Conservation (phyloP, 2,113 vertebrate species). For the Aldabrachelys gigantea region DNA sequence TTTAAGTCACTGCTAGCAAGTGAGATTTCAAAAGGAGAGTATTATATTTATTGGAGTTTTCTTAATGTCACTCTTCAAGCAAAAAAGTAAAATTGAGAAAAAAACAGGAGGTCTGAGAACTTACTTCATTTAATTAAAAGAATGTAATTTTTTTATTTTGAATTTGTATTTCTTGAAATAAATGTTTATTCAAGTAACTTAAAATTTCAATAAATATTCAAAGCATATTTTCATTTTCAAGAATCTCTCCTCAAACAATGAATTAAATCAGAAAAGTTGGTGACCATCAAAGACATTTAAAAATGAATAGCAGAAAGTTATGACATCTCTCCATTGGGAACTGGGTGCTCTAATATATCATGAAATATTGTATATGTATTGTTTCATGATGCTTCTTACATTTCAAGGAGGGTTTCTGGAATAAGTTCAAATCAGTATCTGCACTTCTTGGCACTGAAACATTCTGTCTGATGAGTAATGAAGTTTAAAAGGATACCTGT, state of each 20-base stretch:
- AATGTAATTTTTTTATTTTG: neutral
- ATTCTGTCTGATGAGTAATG: conserved; percentile 28
- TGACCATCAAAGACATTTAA: neutral
- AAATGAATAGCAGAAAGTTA: conserved; percentile 10
- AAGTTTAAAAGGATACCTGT: neutral
- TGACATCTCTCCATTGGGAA: neutral
- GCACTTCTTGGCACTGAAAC: neutral
- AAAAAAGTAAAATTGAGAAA: neutral
- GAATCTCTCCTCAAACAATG: neutral
- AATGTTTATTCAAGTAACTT: conserved; percentile 3
- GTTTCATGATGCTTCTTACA: neutral
- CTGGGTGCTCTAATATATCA: conserved; percentile 4
- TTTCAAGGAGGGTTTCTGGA: conserved; percentile 16
- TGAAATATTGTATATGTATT: neutral
- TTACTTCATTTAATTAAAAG: neutral
- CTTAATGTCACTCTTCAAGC: neutral
- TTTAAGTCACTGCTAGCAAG: conserved; percentile 40
- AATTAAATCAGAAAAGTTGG: neutral
- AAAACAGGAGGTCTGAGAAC: neutral
- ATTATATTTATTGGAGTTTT: neutral
- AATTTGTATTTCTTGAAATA: neutral
- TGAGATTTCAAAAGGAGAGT: neutral
- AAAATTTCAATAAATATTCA: neutral
- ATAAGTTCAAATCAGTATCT: conserved; percentile 17
- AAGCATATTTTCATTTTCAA: neutral